Percentiles rank a stretch among this genome's conserved stretches.
Conservation (phyloP, 2,113 vertebrate genomes). For the Phrynocephalus versicolor region DNA sequence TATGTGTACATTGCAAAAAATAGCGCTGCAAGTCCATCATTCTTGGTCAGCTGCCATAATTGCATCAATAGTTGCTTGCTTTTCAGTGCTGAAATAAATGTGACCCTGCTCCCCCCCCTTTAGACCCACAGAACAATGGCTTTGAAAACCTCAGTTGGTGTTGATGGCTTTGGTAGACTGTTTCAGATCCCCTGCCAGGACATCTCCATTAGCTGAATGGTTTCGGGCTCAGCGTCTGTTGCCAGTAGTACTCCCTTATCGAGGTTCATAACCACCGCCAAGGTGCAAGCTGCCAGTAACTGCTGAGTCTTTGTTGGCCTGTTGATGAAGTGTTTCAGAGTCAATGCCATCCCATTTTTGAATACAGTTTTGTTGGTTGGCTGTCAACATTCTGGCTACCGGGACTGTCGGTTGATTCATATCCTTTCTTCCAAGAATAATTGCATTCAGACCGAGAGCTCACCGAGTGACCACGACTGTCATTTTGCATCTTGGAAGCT, state of each 20-base stretch:
- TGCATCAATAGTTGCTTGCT: neutral
- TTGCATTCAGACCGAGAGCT: constrained; percentile 12
- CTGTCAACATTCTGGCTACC: constrained; percentile 10
- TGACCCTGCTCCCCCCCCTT: neutral
- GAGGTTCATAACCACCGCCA: constrained; percentile 20
- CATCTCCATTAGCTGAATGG: constrained; percentile 19
- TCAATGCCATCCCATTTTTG: neutral
- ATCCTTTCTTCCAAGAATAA: neutral
- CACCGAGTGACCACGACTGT: constrained; percentile 5
- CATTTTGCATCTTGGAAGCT: accelerated
- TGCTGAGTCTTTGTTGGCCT: neutral
- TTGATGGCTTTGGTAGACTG: neutral
- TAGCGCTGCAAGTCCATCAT: neutral
- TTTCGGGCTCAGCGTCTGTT: neutral
- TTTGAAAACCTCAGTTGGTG: constrained; percentile 1
- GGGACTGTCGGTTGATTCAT: neutral
- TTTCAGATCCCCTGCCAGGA: constrained; percentile 33
- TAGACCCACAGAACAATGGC: constrained; percentile 9
- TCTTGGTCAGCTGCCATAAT: neutral
- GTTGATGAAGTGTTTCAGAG: neutral
- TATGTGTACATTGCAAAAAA: neutral
- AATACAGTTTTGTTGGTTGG: neutral
- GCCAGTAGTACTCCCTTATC: neutral
- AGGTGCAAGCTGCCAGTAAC: constrained; percentile 19
- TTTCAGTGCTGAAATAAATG: neutral